These are phyloP conservation scores for Tragelaphus buxtoni DNA, from an alignment of 2,113 vertebrate genomes.

Conservation along the genomic window DNA sequence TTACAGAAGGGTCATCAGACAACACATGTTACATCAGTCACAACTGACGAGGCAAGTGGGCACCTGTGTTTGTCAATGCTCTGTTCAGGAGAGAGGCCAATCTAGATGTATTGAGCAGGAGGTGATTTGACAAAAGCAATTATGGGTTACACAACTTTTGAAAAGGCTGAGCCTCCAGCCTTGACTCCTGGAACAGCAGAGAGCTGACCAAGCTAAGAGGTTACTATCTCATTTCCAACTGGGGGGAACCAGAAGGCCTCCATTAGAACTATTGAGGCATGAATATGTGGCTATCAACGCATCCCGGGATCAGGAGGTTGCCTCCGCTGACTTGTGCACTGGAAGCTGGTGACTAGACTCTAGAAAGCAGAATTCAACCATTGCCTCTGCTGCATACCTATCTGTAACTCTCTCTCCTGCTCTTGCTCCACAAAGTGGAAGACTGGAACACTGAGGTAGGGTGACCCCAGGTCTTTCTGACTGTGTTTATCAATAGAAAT, in stretches of 20 bases:
- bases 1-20: background rate
- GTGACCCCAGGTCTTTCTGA: background rate
- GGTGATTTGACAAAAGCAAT: background rate
- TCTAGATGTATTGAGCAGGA: background rate
- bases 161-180: background rate
- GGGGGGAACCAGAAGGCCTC: background rate
- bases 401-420: background rate
- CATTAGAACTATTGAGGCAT: background rate
- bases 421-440: background rate
- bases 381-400: background rate
- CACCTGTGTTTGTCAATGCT: too few species aligned
- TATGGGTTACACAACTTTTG: background rate
- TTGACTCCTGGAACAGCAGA: background rate
- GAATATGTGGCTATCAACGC: background rate
- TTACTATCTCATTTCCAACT: background rate
- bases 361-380: background rate
- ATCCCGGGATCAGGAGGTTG: background rate
- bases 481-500: background rate
- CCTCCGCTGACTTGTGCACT: background rate
- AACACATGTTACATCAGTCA: background rate
- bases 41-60: background rate
- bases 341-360: background rate
- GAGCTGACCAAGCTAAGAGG: background rate
- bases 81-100: background rate
- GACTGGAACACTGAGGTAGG: background rate